Conservation (phyloP, 2,888 invertebrate genomes). For the Pristionchus entomophagus region DNA sequence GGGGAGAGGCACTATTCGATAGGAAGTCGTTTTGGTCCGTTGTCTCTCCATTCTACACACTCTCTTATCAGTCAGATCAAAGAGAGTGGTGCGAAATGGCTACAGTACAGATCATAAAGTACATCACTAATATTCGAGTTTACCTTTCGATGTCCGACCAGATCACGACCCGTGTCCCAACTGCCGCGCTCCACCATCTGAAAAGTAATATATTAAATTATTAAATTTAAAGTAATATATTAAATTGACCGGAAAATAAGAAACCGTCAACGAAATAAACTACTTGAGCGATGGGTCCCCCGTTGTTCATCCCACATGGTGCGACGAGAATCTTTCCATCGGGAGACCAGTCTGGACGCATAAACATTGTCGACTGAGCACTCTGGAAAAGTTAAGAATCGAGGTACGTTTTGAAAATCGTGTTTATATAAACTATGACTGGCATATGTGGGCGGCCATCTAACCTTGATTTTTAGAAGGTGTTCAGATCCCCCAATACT, state of each 20-base stretch:
- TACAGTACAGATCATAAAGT: no score
- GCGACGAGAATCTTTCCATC: slow-evolving; percentile 96
- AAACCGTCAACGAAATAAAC: background rate
- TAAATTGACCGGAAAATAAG: background rate
- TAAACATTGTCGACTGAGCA: slow-evolving; percentile 65
- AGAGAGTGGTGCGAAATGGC: no score
- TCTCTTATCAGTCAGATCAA: no score
- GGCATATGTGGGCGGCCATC: no score
- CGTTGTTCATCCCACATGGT: slow-evolving; percentile 98
- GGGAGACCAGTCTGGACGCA: slow-evolving; percentile 87
- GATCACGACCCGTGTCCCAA: slow-evolving; percentile 95
- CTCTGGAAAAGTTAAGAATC: slow-evolving; percentile 52
- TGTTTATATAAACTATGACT: no score
- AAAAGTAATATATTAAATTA: no score
- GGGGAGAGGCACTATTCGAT: no score
- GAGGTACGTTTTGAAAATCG: no score
- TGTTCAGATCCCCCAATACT: no score
- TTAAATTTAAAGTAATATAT: background rate
- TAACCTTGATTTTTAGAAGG: no score
- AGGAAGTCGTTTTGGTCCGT: no score
- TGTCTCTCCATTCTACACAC: no score
- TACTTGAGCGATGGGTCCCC: slow-evolving; percentile 80
- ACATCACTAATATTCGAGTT: slow-evolving; percentile 87
- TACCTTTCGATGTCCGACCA: slow-evolving; percentile 97
- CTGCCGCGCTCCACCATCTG: slow-evolving; percentile 92